phyloP scores from a whole-genome alignment of 2,888 invertebrate genomes.

The Coleophora flavipennella region DNA sequence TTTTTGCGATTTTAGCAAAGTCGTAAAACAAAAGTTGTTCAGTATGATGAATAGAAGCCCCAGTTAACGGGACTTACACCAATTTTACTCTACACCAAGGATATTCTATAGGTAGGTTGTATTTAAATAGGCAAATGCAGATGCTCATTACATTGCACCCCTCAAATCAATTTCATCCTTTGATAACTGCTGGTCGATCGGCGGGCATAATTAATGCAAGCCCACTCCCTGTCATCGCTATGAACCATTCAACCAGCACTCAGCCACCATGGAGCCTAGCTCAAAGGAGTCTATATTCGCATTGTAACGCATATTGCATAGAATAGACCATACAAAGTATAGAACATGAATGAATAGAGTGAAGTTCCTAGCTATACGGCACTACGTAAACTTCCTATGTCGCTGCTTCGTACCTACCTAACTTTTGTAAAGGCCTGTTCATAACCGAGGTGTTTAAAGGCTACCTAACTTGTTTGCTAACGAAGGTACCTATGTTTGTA shows the following conservation, averaged over 20 bases:
- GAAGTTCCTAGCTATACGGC: conserved; percentile 37
- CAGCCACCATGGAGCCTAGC: conserved; percentile 48
- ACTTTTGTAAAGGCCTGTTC: not conserved
- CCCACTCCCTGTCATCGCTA: conserved; percentile 52
- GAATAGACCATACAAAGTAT: conserved; percentile 19
- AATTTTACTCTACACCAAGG: no score
- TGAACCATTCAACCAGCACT: conserved; percentile 48
- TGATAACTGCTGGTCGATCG: not conserved
- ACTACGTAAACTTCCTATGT: conserved; percentile 42
- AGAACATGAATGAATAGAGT: conserved; percentile 46
- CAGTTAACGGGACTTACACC: no score
- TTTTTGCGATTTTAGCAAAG: no score
- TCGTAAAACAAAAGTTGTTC: no score
- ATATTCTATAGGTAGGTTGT: no score
- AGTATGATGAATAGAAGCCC: no score
- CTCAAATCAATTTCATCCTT: no score
- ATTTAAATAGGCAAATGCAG: no score
- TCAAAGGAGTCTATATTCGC: conserved; percentile 39
- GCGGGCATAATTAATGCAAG: conserved; percentile 54
- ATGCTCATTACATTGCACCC: no score
- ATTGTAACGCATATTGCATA: conserved; percentile 25
- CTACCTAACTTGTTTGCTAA: no score
- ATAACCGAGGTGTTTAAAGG: no score
- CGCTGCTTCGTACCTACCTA: not conserved
- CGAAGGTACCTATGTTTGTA: no score